Conservation (phyloP, 2,888 invertebrate species). For the Oligia fasciuncula region DNA sequence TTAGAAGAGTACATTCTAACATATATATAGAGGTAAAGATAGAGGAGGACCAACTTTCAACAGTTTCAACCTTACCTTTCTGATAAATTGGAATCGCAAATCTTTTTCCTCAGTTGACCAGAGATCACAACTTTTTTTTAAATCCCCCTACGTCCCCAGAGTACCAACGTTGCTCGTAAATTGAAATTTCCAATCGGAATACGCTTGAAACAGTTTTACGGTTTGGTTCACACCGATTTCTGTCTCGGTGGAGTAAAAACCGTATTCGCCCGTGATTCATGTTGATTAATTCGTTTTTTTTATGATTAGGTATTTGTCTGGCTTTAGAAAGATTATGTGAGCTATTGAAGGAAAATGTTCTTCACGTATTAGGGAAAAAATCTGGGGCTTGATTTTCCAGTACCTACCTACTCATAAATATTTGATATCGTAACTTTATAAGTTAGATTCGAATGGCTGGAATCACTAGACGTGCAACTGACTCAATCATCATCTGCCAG, state of each 20-base stretch:
- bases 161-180: conserved; percentile 41
- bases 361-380: neutral
- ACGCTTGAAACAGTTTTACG: conserved; percentile 41
- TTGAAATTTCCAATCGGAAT: conserved; percentile 61
- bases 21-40: neutral
- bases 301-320: conserved; percentile 11
- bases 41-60: neutral
- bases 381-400: neutral
- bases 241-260: conserved; percentile 28
- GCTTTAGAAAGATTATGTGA: conserved; percentile 7
- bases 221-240: conserved; percentile 45
- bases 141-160: conserved; percentile 31
- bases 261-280: conserved; percentile 19
- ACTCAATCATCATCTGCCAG: no score
- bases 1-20: neutral
- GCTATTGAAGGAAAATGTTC: neutral
- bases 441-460: neutral
- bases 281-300: conserved; percentile 33
- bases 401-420: neutral
- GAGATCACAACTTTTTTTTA: conserved; percentile 40
- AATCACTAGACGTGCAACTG: no score
- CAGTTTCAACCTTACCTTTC: neutral
- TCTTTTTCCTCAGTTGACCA: conserved; percentile 29
- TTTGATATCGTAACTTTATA: neutral
- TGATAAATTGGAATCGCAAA: conserved; percentile 39